Percentiles rank a stretch among this genome's conserved stretches.
phyloP scores from a whole-genome alignment of 2,888 invertebrate species.

The Nemapogon koenigi region DNA sequence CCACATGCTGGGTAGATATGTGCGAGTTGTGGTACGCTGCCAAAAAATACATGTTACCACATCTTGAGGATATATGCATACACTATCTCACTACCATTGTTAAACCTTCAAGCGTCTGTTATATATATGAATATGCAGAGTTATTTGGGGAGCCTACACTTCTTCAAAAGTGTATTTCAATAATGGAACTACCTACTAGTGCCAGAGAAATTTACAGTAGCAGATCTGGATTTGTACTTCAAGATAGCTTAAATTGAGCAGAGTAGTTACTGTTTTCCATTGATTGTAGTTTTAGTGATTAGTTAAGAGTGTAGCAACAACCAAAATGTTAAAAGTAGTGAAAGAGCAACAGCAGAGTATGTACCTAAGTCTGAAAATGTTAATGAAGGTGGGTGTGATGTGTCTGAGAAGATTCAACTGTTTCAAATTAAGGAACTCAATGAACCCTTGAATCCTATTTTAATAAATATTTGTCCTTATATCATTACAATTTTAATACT shows the following conservation, averaged over 20 bases:
- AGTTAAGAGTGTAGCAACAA: too few relatives aligned
- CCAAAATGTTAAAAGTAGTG: too few relatives aligned
- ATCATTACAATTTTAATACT: too few relatives aligned
- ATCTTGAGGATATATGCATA: slow-evolving; percentile 83
- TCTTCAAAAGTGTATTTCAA: slow-evolving; percentile 84
- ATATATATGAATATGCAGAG: slow-evolving; percentile 86
- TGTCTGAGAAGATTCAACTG: too few relatives aligned
- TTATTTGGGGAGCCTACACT: slow-evolving; percentile 82
- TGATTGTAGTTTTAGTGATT: slow-evolving; percentile 75
- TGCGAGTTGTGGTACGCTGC: slow-evolving; percentile 88
- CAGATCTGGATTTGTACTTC: too few relatives aligned
- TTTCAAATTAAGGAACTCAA: too few relatives aligned
- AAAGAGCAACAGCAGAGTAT: too few relatives aligned
- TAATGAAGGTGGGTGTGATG: too few relatives aligned
- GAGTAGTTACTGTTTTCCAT: slow-evolving; percentile 79
- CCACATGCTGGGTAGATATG: slow-evolving; percentile 84
- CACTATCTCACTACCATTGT: slow-evolving; percentile 82
- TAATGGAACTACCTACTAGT: too few relatives aligned
- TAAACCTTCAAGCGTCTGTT: slow-evolving; percentile 80
- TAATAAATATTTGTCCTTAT: too few relatives aligned
- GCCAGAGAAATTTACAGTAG: slow-evolving; percentile 79
- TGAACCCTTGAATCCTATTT: too few relatives aligned
- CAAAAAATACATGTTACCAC: slow-evolving; percentile 87
- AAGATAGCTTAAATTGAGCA: slow-evolving; percentile 77
- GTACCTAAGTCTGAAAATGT: too few relatives aligned